Conservation (phyloP, 1,140 invertebrate species). For the Leptopilina boulardi region DNA sequence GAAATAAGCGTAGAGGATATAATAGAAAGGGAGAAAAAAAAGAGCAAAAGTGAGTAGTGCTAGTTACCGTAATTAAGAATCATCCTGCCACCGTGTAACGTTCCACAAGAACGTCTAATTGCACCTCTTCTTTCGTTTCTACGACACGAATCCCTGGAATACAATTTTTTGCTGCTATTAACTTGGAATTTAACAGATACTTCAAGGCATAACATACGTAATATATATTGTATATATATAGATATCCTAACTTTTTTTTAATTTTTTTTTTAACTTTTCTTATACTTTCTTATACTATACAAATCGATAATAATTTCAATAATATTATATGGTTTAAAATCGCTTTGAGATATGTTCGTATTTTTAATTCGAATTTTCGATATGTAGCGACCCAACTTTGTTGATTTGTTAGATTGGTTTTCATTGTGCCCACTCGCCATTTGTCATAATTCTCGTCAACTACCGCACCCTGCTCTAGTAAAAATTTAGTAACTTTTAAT, state of each 20-base stretch:
- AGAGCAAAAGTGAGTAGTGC: constrained; percentile 43
- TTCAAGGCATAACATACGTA: constrained; percentile 11
- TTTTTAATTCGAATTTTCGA: too few relatives aligned
- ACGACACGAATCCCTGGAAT: constrained; percentile 45
- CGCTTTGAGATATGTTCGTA: too few relatives aligned
- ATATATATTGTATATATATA: too few relatives aligned
- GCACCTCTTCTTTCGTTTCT: constrained; percentile 48
- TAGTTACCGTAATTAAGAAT: constrained; percentile 60
- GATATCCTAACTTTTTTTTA: not conserved
- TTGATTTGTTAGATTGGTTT: too few relatives aligned
- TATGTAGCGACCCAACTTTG: too few relatives aligned
- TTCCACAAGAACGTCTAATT: constrained; percentile 56
- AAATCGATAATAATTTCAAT: too few relatives aligned
- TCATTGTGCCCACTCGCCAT: too few relatives aligned
- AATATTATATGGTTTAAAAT: too few relatives aligned
- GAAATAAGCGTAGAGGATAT: constrained; percentile 37
- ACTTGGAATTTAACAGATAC: constrained; percentile 22
- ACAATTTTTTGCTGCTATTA: constrained; percentile 48
- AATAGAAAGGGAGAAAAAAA: constrained; percentile 35
- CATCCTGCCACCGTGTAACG: constrained; percentile 46
- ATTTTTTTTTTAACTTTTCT: not conserved
- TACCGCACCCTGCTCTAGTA: too few relatives aligned
- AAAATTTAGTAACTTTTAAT: too few relatives aligned
- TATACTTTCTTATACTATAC: too few relatives aligned
- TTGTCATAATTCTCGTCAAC: too few relatives aligned